Evolutionary conservation across 2,113 vertebrate genomes (phyloP).

Genomic region (Oceanites oceanicus): DNA sequence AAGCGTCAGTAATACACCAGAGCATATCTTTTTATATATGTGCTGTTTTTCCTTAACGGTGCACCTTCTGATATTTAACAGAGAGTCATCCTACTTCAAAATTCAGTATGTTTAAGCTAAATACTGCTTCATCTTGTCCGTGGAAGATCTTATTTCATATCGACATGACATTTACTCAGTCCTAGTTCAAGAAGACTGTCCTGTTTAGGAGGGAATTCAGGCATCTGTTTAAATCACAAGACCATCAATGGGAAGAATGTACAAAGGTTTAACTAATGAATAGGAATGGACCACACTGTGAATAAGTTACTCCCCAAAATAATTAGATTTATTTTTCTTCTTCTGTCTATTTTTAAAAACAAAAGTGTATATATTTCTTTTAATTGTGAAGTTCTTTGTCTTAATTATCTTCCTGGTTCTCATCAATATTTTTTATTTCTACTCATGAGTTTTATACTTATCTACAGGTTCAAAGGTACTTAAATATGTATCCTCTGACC

Average conservation of each 20-base stretch:
- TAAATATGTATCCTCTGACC: not conserved
- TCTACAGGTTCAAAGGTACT: not conserved
- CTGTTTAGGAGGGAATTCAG: not conserved
- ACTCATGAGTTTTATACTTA: not conserved
- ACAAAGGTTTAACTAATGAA: not conserved
- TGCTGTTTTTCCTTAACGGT: not conserved
- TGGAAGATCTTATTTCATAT: not conserved
- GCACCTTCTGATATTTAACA: not conserved
- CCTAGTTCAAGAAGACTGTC: not conserved
- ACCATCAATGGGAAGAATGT: not conserved
- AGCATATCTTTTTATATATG: not conserved
- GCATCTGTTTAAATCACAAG: not conserved
- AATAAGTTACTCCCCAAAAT: not conserved
- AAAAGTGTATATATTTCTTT: not conserved
- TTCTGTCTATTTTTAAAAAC: not conserved
- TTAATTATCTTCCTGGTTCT: not conserved
- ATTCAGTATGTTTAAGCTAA: not conserved
- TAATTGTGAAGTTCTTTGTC: not conserved
- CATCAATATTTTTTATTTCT: not conserved
- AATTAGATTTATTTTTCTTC: not conserved
- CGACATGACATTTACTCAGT: not conserved
- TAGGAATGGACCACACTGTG: not conserved
- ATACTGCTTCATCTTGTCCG: not conserved
- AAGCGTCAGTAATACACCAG: not conserved
- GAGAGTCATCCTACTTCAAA: not conserved